These are phyloP conservation scores for Mnemiopsis leidyi DNA, from an alignment of 37 sponge, comb jelly and placozoan genomes.

Conservation along the genomic window DNA sequence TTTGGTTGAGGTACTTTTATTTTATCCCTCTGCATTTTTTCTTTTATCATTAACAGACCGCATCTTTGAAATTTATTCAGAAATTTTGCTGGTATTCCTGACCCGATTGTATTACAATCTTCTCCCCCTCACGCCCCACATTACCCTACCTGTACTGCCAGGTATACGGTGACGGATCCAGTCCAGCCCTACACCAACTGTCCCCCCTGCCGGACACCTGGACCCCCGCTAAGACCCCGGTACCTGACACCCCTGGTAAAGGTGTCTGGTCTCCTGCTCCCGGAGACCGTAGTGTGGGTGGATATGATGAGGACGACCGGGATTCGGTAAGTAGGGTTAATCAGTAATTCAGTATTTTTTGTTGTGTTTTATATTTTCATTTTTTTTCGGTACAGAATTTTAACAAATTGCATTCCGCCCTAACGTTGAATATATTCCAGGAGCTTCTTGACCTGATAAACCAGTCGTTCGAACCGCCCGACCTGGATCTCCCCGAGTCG, in stretches of 20 bases:
- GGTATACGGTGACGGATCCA: not conserved
- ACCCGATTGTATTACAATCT: too few species aligned
- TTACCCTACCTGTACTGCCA: too few species aligned
- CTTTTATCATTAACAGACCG: too few species aligned
- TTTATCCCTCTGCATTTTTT: too few species aligned
- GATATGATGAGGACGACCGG: not conserved
- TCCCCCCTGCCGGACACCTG: constrained; percentile 26
- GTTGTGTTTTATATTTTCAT: too few species aligned
- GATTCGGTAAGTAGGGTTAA: not conserved
- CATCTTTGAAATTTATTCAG: too few species aligned
- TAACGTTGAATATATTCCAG: too few species aligned
- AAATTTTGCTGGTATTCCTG: too few species aligned
- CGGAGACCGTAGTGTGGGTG: not conserved
- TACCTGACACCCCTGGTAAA: not conserved
- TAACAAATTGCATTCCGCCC: too few species aligned
- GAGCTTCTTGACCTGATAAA: constrained; percentile 38
- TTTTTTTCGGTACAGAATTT: too few species aligned
- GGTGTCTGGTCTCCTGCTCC: not conserved
- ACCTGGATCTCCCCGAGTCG: not conserved
- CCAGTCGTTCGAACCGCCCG: constrained; percentile 59
- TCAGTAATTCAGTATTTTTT: too few species aligned
- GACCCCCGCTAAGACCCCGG: not conserved
- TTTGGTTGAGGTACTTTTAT: not conserved
- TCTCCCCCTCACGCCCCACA: too few species aligned
- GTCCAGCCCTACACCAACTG: not conserved